These are phyloP conservation scores for Larimichthys crocea DNA, from an alignment of 2,113 vertebrate genomes.

Conservation along the genomic window DNA sequence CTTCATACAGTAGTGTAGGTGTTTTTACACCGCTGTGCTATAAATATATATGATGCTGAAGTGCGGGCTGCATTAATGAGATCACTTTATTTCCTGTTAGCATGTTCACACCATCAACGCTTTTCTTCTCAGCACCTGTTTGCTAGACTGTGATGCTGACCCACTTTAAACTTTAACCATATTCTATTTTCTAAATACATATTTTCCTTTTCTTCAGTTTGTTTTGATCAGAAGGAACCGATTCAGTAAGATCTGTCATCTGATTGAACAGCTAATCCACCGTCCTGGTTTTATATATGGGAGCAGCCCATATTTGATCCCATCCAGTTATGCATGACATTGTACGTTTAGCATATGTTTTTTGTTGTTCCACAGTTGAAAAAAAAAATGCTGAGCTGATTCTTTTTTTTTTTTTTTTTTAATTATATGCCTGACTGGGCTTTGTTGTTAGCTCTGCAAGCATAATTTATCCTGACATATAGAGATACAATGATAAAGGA, in stretches of 20 bases:
- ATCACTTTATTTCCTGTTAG: conserved; percentile 9
- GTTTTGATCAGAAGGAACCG: conserved; percentile 37
- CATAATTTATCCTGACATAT: conserved; percentile 61
- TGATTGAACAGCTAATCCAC: conserved; percentile 49
- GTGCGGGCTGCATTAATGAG: background rate
- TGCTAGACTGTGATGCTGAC: background rate
- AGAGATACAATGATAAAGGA: conserved; percentile 47
- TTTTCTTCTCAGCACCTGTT: conserved; percentile 27
- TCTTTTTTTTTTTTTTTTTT: conserved; percentile 45
- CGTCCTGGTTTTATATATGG: conserved; percentile 3
- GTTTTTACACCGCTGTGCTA: background rate
- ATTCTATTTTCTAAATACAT: conserved; percentile 8
- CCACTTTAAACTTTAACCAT: conserved; percentile 13
- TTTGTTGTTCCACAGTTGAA: conserved; percentile 31
- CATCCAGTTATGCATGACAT: conserved; percentile 59
- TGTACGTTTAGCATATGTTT: conserved; percentile 52
- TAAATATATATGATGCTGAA: conserved; percentile 3
- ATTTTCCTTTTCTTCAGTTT: background rate
- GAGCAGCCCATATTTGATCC: conserved; percentile 20
- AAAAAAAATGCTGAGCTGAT: conserved; percentile 52
- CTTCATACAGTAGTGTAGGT: background rate
- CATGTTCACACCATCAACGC: background rate
- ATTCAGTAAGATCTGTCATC: conserved; percentile 26
- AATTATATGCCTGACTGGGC: conserved; percentile 53
- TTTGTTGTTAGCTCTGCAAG: conserved; percentile 58